Conservation (phyloP, 2,113 vertebrate genomes). For the Parotia lawesii region DNA sequence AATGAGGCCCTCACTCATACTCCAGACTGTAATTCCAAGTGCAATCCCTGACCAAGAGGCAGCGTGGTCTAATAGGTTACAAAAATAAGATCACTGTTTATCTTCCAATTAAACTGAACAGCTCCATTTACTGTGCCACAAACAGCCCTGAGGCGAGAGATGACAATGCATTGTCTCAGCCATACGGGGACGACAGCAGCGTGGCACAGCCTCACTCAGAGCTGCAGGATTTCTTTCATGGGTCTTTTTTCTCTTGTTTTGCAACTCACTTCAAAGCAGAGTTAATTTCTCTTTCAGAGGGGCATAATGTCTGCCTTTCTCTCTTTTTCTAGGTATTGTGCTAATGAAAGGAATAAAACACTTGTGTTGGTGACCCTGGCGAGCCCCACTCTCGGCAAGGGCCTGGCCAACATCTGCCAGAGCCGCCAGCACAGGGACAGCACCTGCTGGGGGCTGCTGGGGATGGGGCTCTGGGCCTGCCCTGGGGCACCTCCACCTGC, state of each 20-base stretch:
- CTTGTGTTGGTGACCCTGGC: neutral
- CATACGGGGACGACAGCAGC: neutral
- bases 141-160: constrained; percentile 55
- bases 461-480: neutral
- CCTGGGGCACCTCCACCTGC: neutral
- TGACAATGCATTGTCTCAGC: constrained; percentile 27
- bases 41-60: constrained; percentile 58
- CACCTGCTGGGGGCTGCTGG: neutral
- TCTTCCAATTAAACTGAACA: constrained; percentile 70
- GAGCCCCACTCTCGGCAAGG: neutral
- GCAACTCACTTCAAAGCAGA: constrained; percentile 43
- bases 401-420: neutral
- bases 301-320: neutral
- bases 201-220: neutral
- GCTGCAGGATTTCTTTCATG: neutral
- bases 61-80: constrained; percentile 60
- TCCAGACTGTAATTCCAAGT: constrained; percentile 62
- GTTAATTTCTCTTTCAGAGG: constrained; percentile 35
- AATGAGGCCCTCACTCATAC: constrained; percentile 56
- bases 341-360: constrained; percentile 24
- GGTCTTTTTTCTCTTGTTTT: neutral
- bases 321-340: neutral
- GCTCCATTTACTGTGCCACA: constrained; percentile 63
- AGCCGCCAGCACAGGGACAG: accelerated
- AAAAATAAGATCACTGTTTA: constrained; percentile 61